Percentiles rank a stretch among this genome's conserved stretches.
Evolutionary conservation across 2,113 vertebrate genomes (phyloP).

Genomic region (Xyliphius kryptos): DNA sequence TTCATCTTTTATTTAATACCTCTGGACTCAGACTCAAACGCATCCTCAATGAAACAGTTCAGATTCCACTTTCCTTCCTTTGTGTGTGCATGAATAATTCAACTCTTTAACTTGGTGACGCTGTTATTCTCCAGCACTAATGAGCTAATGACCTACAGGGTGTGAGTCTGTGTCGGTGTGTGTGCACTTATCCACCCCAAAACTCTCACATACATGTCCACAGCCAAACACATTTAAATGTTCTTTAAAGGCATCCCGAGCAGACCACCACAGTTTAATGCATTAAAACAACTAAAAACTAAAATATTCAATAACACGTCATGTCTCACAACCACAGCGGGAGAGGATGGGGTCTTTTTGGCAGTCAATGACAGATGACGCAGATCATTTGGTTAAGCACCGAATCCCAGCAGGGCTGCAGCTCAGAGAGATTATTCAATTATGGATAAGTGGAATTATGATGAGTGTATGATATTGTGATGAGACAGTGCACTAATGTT

Average conservation of each 20-base stretch:
- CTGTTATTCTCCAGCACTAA: slow-evolving; percentile 25
- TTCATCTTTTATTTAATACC: slow-evolving; percentile 23
- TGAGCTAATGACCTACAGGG: slow-evolving; percentile 25
- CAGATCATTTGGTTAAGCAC: slow-evolving; percentile 44
- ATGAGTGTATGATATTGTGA: slow-evolving; percentile 38
- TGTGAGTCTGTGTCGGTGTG: too few relatives aligned
- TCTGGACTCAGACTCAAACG: not conserved
- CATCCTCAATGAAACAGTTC: not conserved
- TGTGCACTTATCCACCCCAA: not conserved
- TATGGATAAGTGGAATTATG: slow-evolving; percentile 39
- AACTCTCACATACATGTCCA: slow-evolving; percentile 3
- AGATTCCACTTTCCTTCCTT: not conserved
- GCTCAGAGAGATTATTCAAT: slow-evolving; percentile 42
- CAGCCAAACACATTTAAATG: slow-evolving; percentile 21
- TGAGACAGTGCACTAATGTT: slow-evolving; percentile 45
- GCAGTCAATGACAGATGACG: slow-evolving; percentile 44
- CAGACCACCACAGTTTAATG: too few relatives aligned
- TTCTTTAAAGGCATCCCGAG: too few relatives aligned
- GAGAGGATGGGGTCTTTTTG: slow-evolving; percentile 39
- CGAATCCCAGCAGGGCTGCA: slow-evolving; percentile 38
- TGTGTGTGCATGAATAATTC: slow-evolving; percentile 17
- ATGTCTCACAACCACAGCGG: slow-evolving; percentile 23
- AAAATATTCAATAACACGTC: not conserved
- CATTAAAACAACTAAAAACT: too few relatives aligned
- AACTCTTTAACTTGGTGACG: slow-evolving; percentile 24